Evolutionary conservation across 2,797 vertebrate species (phyloP).

Genomic region (Neomorphus geoffroyi): DNA sequence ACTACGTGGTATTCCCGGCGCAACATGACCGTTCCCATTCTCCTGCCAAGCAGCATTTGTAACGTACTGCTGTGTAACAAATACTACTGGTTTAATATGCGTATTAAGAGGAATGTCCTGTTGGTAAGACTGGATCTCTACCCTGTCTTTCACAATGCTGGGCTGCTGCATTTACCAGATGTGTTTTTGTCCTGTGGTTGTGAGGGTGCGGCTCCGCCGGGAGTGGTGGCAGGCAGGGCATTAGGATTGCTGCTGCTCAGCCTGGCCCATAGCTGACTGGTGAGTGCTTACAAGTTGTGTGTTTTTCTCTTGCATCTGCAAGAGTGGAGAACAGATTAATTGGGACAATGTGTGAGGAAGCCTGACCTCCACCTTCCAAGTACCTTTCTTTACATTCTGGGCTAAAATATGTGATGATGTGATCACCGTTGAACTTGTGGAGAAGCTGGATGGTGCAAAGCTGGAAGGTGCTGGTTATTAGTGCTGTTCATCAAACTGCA

Average conservation of each 20-base stretch:
- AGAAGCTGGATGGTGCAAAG: not conserved
- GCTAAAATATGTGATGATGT: not conserved
- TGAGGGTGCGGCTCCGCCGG: not conserved
- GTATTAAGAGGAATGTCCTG: not conserved
- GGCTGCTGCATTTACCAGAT: accelerated
- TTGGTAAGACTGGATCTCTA: not conserved
- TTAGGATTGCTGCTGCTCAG: not conserved
- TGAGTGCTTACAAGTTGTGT: too few relatives aligned
- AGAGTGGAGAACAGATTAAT: not conserved
- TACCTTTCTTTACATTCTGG: not conserved
- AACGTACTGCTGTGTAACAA: not conserved
- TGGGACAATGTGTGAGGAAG: not conserved
- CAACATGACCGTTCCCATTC: not conserved
- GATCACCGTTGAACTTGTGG: accelerated
- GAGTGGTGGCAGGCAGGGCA: not conserved
- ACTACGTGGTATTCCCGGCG: accelerated
- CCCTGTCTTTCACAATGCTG: not conserved
- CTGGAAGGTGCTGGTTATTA: not conserved
- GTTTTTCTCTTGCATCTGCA: not conserved
- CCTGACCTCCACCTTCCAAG: not conserved
- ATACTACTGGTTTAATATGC: accelerated
- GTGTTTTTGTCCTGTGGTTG: not conserved
- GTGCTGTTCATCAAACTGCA: not conserved
- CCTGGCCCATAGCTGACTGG: too few relatives aligned
- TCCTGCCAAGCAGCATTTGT: not conserved